Evolutionary conservation across 2,797 vertebrate species (phyloP), one percentile per base, ranked within the genome.

Genomic region (Siniperca undulata): DNA sequence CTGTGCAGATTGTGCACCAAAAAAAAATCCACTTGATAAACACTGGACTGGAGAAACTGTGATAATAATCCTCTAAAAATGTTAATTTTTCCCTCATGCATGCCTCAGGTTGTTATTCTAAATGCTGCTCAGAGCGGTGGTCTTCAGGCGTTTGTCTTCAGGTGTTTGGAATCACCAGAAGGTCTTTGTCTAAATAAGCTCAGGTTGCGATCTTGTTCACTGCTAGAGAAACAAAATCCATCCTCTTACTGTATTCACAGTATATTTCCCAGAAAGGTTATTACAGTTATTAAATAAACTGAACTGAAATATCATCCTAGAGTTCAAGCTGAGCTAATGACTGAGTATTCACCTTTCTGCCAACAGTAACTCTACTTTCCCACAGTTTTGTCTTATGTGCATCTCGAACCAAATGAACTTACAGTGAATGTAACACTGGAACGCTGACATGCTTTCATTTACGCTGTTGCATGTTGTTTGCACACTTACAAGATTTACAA

Each of bases 311-410:
- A 80, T 84, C 90, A 91, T 65, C 71, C 22, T 2, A 11, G 72
- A 83, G 13, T 65, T 92, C 92, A 86, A 86, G 86, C 90, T 90
- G 90, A 74, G 89, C 44, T 62, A 36, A 52, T 19, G 76, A 46
- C 24, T 70, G 64, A 50, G 79, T 4, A 36, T 61, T 83, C 38
- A 60, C 3, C 36, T 69, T 56, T 24, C 58, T 74, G 70, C 48
- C 65, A 70, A 59, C 60, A 83, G 50, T 17, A 55, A 58, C 38
- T 59, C 16, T 6, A 77, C 77, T 89, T 92, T 91, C 93, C 88
- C 91, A 91, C 78, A 83, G 70, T 55, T 56, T 48, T 36, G 40
- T 52, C 66, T 69, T 14, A 50, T 50, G 34, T 75, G 81, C 2
- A 0, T 17, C 12, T 50, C 9, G 2, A 59, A 78, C 67, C 30